Base-by-base conservation (phyloP, 2,113 vertebrate genomes). In the Falco punctatus region DNA sequence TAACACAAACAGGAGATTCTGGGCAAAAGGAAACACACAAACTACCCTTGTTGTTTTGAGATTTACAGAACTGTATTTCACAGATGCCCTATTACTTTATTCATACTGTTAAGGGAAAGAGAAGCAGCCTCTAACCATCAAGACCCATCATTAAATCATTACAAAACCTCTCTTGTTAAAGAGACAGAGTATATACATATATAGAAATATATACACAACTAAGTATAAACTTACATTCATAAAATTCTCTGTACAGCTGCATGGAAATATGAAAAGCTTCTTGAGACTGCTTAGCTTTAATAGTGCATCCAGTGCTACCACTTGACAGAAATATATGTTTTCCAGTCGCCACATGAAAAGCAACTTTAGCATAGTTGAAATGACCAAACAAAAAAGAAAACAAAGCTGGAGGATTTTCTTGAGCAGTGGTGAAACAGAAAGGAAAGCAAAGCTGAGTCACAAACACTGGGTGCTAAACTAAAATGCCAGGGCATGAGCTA, bases 31-130 rank as follows among this genome's bases (percentile, higher is more conserved):
- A 98, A 97, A 95, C 78, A 94, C 92, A 91, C 88, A 92, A 97
- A 98, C 69, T 96, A 96, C 93, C 81, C 52, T 95, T 92, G 86
- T 89, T 96, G 91, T 96, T 96, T 65, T 88, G 97, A 98, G 97
- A 96, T 97, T 96, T 97, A 97, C 95, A 86, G 90, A 72, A 93
- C 83, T 0, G 33, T 94, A 64, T 97, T 96, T 98, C 96, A 97
- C 88, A 97, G 94, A 95, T 94, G 93, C 90, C 84, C 95, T 96
- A 58, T 96, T 98, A 81, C 97, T 97, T 98, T 97, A 97, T 97
- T 98, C 95, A 96, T 96, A 95, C 77, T 71, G 64, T 80, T 97
- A 94, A 93, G 95, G 91, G 95, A 96, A 80, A 96, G 38, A 97
- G 85, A 97, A 90, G 83, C 84, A 94, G 88, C 65, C 73, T 91